Percentiles rank a stretch among this genome's conserved stretches.
These are phyloP conservation scores for Dione vanillae DNA, from an alignment of 2,888 invertebrate species.

Conservation along the genomic window DNA sequence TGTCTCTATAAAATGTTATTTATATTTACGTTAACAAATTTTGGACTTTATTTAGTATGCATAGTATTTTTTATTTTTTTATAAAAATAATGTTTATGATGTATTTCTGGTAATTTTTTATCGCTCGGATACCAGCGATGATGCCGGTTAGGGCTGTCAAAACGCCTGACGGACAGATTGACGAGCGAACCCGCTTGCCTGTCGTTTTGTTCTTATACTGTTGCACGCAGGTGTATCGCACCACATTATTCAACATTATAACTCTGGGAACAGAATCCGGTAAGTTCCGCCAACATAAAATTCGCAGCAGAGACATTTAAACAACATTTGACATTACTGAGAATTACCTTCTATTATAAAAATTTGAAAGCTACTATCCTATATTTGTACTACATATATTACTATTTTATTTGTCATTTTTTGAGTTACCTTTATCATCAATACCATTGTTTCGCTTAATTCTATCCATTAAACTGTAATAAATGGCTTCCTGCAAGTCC, in stretches of 20 bases:
- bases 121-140: slow-evolving; percentile 62
- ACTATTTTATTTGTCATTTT: too few relatives aligned
- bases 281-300: slow-evolving; percentile 40
- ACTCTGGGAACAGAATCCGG: slow-evolving; percentile 47
- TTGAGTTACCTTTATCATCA: background rate
- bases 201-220: slow-evolving; percentile 73
- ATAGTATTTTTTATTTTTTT: slow-evolving; percentile 34
- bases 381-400: background rate
- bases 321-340: slow-evolving; percentile 1
- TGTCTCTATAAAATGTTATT: background rate
- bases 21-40: background rate
- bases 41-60: background rate
- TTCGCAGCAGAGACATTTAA: slow-evolving; percentile 21
- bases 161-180: slow-evolving; percentile 80
- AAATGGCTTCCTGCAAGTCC: slow-evolving; percentile 18
- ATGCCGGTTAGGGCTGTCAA: slow-evolving; percentile 83
- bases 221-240: slow-evolving; percentile 69
- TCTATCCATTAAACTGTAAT: background rate
- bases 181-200: slow-evolving; percentile 71
- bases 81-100: slow-evolving; percentile 49
- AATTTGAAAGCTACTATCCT: background rate
- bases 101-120: slow-evolving; percentile 61
- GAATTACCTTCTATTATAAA: background rate
- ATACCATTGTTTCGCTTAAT: slow-evolving; percentile 7
- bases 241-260: slow-evolving; percentile 63